Evolutionary conservation across 2,797 vertebrate species (phyloP), one percentile per base, ranked within the genome.

Genomic region (Hippopotamyrus pictus): DNA sequence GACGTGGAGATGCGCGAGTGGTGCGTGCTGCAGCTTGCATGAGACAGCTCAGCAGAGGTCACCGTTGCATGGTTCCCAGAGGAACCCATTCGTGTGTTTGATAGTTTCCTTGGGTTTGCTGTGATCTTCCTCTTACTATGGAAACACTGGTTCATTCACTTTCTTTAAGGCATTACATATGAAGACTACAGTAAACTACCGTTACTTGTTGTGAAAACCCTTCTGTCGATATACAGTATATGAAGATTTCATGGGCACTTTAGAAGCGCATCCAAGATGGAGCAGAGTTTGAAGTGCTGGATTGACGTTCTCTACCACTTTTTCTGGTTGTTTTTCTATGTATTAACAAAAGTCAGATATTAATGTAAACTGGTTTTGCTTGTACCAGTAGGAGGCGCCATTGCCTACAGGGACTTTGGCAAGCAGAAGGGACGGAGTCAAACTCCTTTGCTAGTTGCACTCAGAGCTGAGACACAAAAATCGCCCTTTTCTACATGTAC

Each of bases 131-230:
- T 59, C 12, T 44, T 87, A 19, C 25, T 89, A 91, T 94, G 94
- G 93, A 94, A 95, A 94, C 94, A 93, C 89, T 91, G 93, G 93
- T 91, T 88, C 88, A 91, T 86, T 89, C 89, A 91, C 89, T 29
- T 53, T 89, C 59, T 14, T 85, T 83, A 12, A 88, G 89, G 85
- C 89, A 54, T 89, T 83, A 88, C 76, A 76, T 91, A 22, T 48
- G 48, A 50, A 48, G 82, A 84, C 19, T 51, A 51, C 82, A 84
- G 73, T 44, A 79, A 46, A 46, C 5, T 44, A 46, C 17, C 37
- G 2, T 79, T 79, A 79, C 73, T 41, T 79, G 85, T 90, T 90
- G 19, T 90, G 86, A 53, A 90, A 87, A 89, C 83, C 79, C 91
- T 92, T 92, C 89, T 90, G 44, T 41, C 53, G 11, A 85, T 44